Evolutionary conservation across 2,113 vertebrate species (phyloP).

Genomic region (Butastur rufipennis): DNA sequence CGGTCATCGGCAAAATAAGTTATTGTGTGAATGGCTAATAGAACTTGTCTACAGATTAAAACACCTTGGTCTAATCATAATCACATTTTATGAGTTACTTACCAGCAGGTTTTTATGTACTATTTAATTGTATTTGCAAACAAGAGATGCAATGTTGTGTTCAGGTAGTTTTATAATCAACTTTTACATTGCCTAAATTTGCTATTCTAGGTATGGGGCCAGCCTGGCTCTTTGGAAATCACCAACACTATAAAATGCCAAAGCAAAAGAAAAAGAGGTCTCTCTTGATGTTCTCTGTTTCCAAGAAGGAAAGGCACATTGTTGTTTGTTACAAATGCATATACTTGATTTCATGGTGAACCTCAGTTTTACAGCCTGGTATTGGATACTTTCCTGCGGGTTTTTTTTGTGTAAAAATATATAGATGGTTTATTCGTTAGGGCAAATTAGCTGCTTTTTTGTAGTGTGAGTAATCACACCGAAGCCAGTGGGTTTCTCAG

Average conservation of each 20-base stretch:
- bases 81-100: not conserved
- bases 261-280: not conserved
- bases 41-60: conserved; percentile 22
- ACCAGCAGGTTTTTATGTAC: conserved; percentile 31
- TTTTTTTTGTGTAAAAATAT: not conserved
- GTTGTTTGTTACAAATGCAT: not conserved
- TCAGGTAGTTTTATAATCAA: conserved; percentile 42
- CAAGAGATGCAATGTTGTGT: conserved; percentile 21
- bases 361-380: not conserved
- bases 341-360: not conserved
- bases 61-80: not conserved
- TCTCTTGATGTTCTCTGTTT: not conserved
- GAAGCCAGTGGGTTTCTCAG: not conserved
- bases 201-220: conserved; percentile 17
- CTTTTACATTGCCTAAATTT: conserved; percentile 33
- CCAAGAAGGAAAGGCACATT: not conserved
- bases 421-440: not conserved
- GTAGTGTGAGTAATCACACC: not conserved
- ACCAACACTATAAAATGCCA: not conserved
- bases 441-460: not conserved
- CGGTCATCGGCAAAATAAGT: not conserved
- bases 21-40: not conserved
- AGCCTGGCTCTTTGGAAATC: not conserved
- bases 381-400: not conserved
- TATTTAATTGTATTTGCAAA: conserved; percentile 55